Percentiles rank a stretch among this genome's conserved stretches.
Conservation (phyloP, 2,888 invertebrate genomes). For the Zaprionus obscuricornis region DNA sequence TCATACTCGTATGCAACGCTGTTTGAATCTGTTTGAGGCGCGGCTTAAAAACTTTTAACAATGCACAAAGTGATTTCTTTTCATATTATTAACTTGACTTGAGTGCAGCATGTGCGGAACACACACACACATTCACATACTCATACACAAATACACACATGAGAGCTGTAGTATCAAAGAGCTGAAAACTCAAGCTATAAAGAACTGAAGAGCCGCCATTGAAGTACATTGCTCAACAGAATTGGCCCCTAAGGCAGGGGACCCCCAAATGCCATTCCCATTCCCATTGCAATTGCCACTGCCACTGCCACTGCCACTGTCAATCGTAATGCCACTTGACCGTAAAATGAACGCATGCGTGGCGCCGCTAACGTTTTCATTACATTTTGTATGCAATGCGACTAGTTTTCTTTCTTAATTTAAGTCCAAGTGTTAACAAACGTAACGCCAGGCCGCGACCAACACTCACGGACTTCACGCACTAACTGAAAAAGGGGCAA, state of each 20-base stretch:
- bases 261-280: too few species aligned
- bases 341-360: constrained; percentile 70
- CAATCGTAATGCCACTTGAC: constrained; percentile 60
- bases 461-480: constrained; percentile 65
- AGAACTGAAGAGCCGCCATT: constrained; percentile 8
- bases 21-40: constrained; percentile 67
- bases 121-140: constrained; percentile 26
- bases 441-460: constrained; percentile 20
- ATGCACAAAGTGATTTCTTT: constrained; percentile 81
- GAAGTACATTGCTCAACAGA: too few species aligned
- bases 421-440: constrained; percentile 11
- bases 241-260: background rate
- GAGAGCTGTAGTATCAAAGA: constrained; percentile 6
- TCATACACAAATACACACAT: constrained; percentile 8
- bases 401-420: too few species aligned
- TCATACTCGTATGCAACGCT: constrained; percentile 24
- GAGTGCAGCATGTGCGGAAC: constrained; percentile 49
- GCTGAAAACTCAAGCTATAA: constrained; percentile 29
- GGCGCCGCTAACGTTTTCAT: constrained; percentile 35
- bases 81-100: constrained; percentile 80
- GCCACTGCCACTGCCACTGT: constrained; percentile 1
- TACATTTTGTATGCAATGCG: constrained; percentile 6
- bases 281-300: too few species aligned
- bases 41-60: constrained; percentile 80
- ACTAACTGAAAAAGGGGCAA: constrained; percentile 51